Base-by-base conservation (phyloP, 2,797 vertebrate species). In the Falco rusticolus region DNA sequence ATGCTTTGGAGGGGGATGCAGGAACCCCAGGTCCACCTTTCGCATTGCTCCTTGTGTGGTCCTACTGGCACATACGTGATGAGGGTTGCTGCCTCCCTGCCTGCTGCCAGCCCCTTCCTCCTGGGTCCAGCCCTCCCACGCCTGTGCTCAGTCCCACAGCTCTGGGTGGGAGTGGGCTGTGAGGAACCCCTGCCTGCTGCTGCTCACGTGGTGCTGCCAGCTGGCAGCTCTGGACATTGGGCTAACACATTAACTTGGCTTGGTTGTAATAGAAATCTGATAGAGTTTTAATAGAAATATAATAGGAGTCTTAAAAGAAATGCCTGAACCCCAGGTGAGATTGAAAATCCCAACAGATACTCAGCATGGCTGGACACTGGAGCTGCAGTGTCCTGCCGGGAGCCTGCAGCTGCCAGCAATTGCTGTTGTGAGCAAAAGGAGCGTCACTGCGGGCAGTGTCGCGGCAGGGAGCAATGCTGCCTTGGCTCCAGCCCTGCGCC, bases 361-460 rank as follows among this genome's bases (percentile, higher is more conserved):
- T 91, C 59, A 22, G 76, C 0, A 5, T 9, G 64, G 45, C 20
- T 4, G 1, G 47, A n/a, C 48, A 10, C 53, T 3, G 11, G 47
- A 29, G 53, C 61, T 43, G 64, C n/a, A 22, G 43, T 2, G 6
- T 33, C 31, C 77, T 0, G 4, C 57, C 6, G 2, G 16, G 24
- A 57, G 10, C 6, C 70, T 13, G 5, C 1, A 14, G 48, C 16
- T 13, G 2, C 66, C 5, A 3, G 17, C 3, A 12, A 29, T 20
- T 24, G 69, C 66, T 7, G 0, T 3, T 2, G 9, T 1, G 9
- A 53, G 22, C 41, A 25, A 45, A 86, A 37, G 63, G 50, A 41
- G 28, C 37, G 0, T 28, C 4, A 4, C 12, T 5, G 0, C 6
- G 37, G n/a, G 56, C 48, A 5, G 2, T 29, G 48, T 18, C 0